Percentiles rank a stretch among this genome's conserved stretches.
Evolutionary conservation across 2,113 vertebrate genomes (phyloP).

Genomic region (Balaenoptera acutorostrata): DNA sequence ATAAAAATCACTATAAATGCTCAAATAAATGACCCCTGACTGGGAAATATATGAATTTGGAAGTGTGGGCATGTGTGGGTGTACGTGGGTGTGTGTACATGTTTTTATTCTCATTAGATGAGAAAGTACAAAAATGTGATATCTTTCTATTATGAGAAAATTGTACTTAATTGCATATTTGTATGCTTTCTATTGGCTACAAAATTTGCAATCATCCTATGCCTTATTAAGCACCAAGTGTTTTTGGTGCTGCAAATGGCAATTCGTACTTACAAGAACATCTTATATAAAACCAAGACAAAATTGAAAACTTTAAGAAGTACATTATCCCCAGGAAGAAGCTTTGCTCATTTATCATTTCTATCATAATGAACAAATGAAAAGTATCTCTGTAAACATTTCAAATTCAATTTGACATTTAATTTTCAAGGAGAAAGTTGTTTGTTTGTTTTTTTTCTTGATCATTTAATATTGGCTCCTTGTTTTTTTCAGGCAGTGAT

Average conservation of each 20-base stretch:
- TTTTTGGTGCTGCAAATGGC: neutral
- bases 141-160: neutral
- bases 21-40: neutral
- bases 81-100: accelerated
- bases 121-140: neutral
- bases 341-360: conserved; percentile 18
- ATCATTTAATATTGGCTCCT: conserved; percentile 16
- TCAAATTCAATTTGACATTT: conserved; percentile 45
- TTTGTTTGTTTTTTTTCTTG: neutral
- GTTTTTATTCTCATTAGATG: neutral
- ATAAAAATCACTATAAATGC: neutral
- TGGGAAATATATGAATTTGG: neutral
- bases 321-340: neutral
- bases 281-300: neutral
- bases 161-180: neutral
- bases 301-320: conserved; percentile 7
- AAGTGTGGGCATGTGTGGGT: neutral
- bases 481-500: neutral
- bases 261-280: neutral
- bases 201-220: neutral
- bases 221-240: conserved; percentile 16
- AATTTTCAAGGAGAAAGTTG: conserved; percentile 28
- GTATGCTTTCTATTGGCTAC: neutral
- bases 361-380: neutral
- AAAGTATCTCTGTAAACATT: conserved; percentile 52